Base-by-base conservation (phyloP, 2,888 invertebrate species). In the Camponotus fellah region DNA sequence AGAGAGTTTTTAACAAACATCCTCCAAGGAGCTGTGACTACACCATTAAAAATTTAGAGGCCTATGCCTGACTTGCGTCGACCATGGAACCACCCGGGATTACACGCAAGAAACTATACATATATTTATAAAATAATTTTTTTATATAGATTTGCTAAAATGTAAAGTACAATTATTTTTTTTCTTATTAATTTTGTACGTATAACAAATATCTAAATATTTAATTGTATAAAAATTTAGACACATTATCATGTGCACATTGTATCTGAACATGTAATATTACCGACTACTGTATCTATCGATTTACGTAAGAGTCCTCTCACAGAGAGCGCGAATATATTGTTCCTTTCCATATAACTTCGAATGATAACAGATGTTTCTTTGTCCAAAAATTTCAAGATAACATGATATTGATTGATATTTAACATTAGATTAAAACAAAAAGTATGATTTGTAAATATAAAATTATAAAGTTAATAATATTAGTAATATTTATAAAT, bases 321-420 rank as follows among this genome's bases (percentile, higher is more conserved):
- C 53, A 69, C n/a, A 77, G 77, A 77, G 77, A 77, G 69, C 77
- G 77, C 32, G 10, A 53, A 80, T 71, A 43, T 62, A 56, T 43
- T 69, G 43, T 58, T 68, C 2, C 37, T 46, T 32, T 71, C 32
- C 34, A 56, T 26, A 14, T 21, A 14, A 32, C 43, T 14, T 69
- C 40, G 43, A 12, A 77, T 58, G 40, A 40, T 56, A 68, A 65
- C 4, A 37, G 21, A 21, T 37, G 26, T 64, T 64, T 34, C 4
- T 4, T 64, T n/a, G n/a, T 9, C 9, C 1, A 17, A 37, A 37
- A 0, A 37, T 64, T 37, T 3, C n/a, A 53, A n/a, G 37, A 37
- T 37, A 64, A 37, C 10, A n/a, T 8, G n/a, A 8, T 53, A 17
- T 53, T 53, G 53, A 3, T 14, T 43, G 5, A 0, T 14, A 37